Evolutionary conservation across 2,797 vertebrate genomes (phyloP), one percentile per base, ranked within the genome.

Genomic region (Menidia menidia): DNA sequence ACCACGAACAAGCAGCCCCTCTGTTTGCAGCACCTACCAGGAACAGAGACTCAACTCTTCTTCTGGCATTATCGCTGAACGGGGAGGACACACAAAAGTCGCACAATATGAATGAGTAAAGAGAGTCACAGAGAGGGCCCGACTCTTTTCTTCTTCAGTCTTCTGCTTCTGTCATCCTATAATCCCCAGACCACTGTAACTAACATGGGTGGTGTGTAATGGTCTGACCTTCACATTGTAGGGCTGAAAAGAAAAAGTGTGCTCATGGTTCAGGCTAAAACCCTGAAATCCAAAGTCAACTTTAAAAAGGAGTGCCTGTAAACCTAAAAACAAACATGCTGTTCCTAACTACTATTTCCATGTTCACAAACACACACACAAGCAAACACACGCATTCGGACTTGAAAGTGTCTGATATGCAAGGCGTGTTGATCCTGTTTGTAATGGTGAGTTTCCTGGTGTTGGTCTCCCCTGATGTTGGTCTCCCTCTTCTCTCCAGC

Each of bases 401-500:
- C 88, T 83, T 89, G 81, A 91, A 90, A 89, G 88, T 76, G 79
- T 82, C 74, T 82, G 85, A 85, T 81, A 76, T 74, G 73, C 68
- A 44, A 76, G 78, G 82, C 66, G 60, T 82, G 89, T 88, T 85
- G 87, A 90, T 88, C 80, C 80, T 89, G 89, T 90, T 92, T 87
- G 84, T 88, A 88, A 88, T 74, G 78, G 81, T 18, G 68, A 67
- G 84, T 82, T 88, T 91, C 87, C 87, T 80, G 80, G 84, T 78
- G 86, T 88, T 85, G 84, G 87, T 81, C 84, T 89, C 88, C 88
- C 86, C 80, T 77, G 84, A 73, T 70, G 72, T 73, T 80, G 83
- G 89, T 81, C 89, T 91, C 77, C 83, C 77, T 84, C 81, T 83
- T 76, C 87, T 86, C 91, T 91, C 81, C 81, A 89, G 87, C 88